Percentiles rank a stretch among this genome's conserved stretches.
phyloP scores from a whole-genome alignment of 2,113 vertebrate species.

The Tyrannus savana region DNA sequence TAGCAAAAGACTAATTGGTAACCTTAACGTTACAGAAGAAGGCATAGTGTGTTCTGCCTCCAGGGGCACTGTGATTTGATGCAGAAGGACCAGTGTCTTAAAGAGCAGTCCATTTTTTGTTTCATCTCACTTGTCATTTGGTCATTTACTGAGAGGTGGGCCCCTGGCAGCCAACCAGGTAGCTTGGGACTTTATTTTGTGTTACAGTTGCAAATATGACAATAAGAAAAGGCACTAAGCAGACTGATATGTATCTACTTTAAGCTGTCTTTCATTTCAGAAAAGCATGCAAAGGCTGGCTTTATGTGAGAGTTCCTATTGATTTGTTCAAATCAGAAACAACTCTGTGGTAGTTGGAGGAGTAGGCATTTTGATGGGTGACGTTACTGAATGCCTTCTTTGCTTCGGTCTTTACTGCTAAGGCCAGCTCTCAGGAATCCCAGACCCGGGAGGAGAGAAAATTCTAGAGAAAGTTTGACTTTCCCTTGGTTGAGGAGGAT shows the following conservation, averaged over 20 bases:
- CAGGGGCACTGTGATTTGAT: neutral
- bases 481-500: neutral
- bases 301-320: neutral
- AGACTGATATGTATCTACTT: neutral
- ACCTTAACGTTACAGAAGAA: neutral
- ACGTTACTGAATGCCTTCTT: neutral
- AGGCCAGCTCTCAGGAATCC: neutral
- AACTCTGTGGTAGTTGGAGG: neutral
- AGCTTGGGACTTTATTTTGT: neutral
- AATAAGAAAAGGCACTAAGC: constrained; percentile 1
- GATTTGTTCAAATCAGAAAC: constrained; percentile 46
- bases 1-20: constrained; percentile 22
- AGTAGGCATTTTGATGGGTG: neutral
- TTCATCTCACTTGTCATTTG: neutral
- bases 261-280: constrained; percentile 6
- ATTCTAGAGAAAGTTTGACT: neutral
- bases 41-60: neutral
- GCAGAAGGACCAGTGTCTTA: neutral
- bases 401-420: neutral
- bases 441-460: neutral
- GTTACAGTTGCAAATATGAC: neutral
- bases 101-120: neutral
- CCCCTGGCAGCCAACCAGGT: neutral
- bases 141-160: neutral
- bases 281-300: neutral